Conservation (phyloP, 2,797 vertebrate species). For the Streptopelia turtur region DNA sequence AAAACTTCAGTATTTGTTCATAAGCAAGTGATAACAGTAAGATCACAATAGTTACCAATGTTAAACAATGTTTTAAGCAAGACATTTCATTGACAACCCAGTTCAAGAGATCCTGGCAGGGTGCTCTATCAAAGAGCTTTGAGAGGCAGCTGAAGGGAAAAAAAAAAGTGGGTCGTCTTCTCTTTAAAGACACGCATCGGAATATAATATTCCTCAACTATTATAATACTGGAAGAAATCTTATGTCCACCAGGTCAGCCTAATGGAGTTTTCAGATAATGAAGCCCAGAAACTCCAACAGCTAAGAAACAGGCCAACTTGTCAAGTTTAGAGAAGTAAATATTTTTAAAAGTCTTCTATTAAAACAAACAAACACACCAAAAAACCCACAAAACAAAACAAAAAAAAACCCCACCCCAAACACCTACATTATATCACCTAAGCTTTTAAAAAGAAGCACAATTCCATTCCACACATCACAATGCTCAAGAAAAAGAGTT, state of each 20-base stretch:
- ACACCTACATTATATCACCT: no score
- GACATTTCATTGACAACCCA: not conserved
- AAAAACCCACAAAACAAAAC: no score
- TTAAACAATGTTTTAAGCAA: not conserved
- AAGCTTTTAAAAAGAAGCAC: not conserved
- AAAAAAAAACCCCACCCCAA: no score
- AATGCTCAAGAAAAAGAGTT: not conserved
- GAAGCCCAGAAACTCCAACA: not conserved
- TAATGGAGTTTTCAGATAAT: not conserved
- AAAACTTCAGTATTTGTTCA: not conserved
- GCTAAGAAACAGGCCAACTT: not conserved
- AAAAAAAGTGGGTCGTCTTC: not conserved
- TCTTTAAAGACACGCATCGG: not conserved
- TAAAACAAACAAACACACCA: not conserved
- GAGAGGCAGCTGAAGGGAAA: not conserved
- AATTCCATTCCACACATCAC: not conserved
- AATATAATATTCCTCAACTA: not conserved
- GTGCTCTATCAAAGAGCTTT: not conserved
- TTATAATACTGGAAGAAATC: not conserved
- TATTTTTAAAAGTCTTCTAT: not conserved
- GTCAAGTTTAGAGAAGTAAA: not conserved
- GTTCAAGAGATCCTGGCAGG: not conserved
- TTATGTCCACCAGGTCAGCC: not conserved
- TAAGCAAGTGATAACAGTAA: not conserved
- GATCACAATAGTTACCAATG: not conserved